These are phyloP conservation scores for Chiridota heheva DNA, from an alignment of 35 echinoderm and acorn worm genomes.

Conservation along the genomic window DNA sequence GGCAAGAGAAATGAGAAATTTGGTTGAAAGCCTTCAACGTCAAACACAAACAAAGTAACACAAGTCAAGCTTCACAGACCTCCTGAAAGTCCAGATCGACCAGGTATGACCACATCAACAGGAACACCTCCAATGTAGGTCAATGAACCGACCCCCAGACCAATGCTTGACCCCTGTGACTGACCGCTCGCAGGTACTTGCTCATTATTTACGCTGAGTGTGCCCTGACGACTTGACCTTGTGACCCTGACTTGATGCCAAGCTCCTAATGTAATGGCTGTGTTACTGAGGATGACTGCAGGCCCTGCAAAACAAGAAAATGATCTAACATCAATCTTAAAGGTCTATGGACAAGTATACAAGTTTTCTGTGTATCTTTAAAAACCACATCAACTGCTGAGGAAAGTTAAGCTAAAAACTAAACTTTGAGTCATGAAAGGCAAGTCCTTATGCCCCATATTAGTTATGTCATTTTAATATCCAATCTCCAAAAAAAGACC, in stretches of 20 bases:
- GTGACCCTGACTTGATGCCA: conserved; percentile 67
- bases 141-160: conserved; percentile 39
- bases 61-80: conserved; percentile 38
- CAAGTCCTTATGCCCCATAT: background rate
- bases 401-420: background rate
- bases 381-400: background rate
- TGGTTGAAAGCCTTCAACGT: background rate
- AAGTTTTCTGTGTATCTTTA: background rate
- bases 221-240: conserved; percentile 47
- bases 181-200: conserved; percentile 45
- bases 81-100: conserved; percentile 53
- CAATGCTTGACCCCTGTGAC: conserved; percentile 44
- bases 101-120: conserved; percentile 53
- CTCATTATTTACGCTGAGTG: conserved; percentile 55
- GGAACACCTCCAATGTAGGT: conserved; percentile 78
- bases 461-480: background rate
- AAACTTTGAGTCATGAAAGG: background rate
- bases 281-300: conserved; percentile 51
- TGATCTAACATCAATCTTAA: background rate
- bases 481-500: background rate
- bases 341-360: background rate
- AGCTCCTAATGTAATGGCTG: conserved; percentile 23
- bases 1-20: background rate
- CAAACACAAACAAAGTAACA: too few species aligned
- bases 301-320: conserved; percentile 65